Percentiles rank a stretch among this genome's conserved stretches.
Conservation (phyloP, 2,888 invertebrate species). For the Dicycla oo region DNA sequence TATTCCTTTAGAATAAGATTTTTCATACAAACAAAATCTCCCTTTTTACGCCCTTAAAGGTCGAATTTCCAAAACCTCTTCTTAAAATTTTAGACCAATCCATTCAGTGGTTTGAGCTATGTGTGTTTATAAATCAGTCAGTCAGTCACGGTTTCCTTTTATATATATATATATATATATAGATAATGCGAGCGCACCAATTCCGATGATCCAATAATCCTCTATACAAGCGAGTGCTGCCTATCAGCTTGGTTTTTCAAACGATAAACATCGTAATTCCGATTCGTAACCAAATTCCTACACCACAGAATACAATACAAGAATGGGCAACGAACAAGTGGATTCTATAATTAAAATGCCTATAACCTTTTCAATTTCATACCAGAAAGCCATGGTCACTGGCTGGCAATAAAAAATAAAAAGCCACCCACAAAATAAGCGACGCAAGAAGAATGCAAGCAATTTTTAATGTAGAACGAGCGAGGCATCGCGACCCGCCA, state of each 20-base stretch:
- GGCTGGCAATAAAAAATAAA: constrained; percentile 81
- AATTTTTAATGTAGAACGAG: constrained; percentile 88
- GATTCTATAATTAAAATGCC: constrained; percentile 63
- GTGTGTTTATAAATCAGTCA: too few species aligned
- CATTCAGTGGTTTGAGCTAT: too few species aligned
- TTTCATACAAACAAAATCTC: too few species aligned
- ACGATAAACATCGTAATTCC: not conserved
- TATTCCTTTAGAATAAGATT: too few species aligned
- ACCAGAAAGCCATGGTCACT: constrained; percentile 75
- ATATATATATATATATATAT: too few species aligned
- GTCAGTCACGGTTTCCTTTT: too few species aligned
- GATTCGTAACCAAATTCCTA: not conserved
- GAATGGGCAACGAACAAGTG: constrained; percentile 8
- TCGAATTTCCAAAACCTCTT: too few species aligned
- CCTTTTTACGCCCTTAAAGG: too few species aligned
- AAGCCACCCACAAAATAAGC: constrained; percentile 82
- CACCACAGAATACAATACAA: not conserved
- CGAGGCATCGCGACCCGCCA: constrained; percentile 75
- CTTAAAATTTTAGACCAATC: too few species aligned
- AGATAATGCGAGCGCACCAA: not conserved
- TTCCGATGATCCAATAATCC: not conserved
- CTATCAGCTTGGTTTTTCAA: not conserved
- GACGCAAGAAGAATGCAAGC: constrained; percentile 87
- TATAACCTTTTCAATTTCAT: constrained; percentile 78
- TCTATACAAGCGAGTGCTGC: not conserved